A percentile compares a stretch with the other conserved stretches of the same genome.
Conservation (phyloP, 2,888 invertebrate genomes). For the Aleiodes testaceus region DNA sequence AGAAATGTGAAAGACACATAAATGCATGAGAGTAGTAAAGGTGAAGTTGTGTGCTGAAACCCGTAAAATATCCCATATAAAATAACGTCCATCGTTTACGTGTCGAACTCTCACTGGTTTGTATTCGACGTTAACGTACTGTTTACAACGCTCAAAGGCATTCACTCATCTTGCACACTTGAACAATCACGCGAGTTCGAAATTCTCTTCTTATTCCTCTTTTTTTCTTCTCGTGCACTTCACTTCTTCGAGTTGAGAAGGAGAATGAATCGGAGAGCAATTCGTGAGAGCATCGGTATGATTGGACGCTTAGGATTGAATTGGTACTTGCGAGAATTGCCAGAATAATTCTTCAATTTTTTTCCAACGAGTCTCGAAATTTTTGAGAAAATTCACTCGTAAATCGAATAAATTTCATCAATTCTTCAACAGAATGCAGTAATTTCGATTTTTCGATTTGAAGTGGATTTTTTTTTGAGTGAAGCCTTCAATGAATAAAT, state of each 20-base stretch:
- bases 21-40: constrained; percentile 11
- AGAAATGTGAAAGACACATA: constrained; percentile 8
- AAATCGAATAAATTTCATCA: too few relatives aligned
- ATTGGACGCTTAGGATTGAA: constrained; percentile 32
- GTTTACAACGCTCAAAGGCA: constrained; percentile 14
- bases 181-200: constrained; percentile 33
- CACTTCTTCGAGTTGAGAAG: constrained; percentile 1
- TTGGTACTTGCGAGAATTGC: constrained; percentile 27
- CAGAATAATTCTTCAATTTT: neutral
- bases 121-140: constrained; percentile 21
- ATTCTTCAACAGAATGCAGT: too few relatives aligned
- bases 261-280: constrained; percentile 15
- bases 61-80: constrained; percentile 22
- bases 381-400: constrained; percentile 15
- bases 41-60: neutral
- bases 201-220: constrained; percentile 7
- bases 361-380: constrained; percentile 8
- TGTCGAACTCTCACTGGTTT: constrained; percentile 9
- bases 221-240: constrained; percentile 17
- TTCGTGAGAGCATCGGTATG: constrained; percentile 27
- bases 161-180: constrained; percentile 31
- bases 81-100: constrained; percentile 27
- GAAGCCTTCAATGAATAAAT: too few relatives aligned
- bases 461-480: too few relatives aligned
- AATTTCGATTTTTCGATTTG: too few relatives aligned